A percentile compares a stretch with the other conserved stretches of the same genome.
Evolutionary conservation across 2,888 invertebrate genomes (phyloP).

Genomic region (Frankliniella intonsa): DNA sequence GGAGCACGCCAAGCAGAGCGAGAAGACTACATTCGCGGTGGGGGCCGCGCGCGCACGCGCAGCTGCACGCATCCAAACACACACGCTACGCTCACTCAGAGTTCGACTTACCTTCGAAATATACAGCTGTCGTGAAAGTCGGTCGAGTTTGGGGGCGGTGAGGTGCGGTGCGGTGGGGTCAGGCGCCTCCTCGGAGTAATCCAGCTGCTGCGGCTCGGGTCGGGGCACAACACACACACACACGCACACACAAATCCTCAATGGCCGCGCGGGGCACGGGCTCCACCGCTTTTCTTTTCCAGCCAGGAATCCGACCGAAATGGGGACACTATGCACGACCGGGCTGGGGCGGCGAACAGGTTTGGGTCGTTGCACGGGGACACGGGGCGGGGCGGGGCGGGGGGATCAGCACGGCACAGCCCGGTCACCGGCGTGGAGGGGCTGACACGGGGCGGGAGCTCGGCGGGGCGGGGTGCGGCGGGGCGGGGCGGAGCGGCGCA

Average conservation of each 20-base stretch:
- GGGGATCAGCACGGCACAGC: neutral
- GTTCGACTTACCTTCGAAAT: neutral
- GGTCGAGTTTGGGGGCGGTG: no score
- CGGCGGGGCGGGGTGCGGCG: neutral
- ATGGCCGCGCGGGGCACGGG: neutral
- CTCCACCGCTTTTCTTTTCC: conserved; percentile 1
- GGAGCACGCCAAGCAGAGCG: conserved; percentile 6
- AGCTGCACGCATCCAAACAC: neutral
- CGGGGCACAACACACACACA: neutral
- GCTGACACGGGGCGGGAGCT: neutral
- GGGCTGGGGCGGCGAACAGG: neutral
- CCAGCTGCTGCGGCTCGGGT: neutral
- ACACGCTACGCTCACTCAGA: neutral
- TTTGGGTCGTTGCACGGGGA: neutral
- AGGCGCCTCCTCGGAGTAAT: neutral
- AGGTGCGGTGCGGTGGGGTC: no score
- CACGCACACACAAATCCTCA: neutral
- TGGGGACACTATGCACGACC: neutral
- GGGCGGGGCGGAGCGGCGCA: neutral
- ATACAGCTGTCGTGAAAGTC: no score
- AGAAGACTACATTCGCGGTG: neutral
- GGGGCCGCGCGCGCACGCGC: neutral
- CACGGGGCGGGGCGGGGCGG: neutral
- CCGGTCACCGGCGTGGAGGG: neutral
- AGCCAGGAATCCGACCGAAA: conserved; percentile 11